Evolutionary conservation across 1,140 invertebrate genomes (phyloP).

Genomic region (Drosophila simulans): DNA sequence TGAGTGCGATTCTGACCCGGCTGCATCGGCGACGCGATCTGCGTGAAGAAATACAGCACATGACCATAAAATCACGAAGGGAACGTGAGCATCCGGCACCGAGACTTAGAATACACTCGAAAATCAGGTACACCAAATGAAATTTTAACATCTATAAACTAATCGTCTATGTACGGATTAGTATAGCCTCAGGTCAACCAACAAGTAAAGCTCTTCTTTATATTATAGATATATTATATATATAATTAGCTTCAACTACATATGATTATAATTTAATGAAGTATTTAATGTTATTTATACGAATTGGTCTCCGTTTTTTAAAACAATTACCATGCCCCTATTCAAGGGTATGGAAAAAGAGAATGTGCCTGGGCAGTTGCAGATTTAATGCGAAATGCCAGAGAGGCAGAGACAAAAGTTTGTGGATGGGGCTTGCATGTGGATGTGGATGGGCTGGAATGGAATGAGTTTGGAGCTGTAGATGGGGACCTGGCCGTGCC

Average conservation of each 20-base stretch:
- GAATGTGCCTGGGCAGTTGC: slow-evolving; percentile 52
- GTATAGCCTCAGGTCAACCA: too few species aligned
- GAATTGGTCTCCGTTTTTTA: not conserved
- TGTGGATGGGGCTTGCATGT: slow-evolving; percentile 7
- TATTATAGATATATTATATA: not conserved
- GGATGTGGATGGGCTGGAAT: slow-evolving; percentile 7
- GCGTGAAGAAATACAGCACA: slow-evolving; percentile 75
- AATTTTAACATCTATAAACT: not conserved
- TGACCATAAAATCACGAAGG: slow-evolving; percentile 68
- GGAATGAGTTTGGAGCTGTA: slow-evolving; percentile 11
- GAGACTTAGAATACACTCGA: slow-evolving; percentile 7
- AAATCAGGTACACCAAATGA: not conserved
- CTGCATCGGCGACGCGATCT: slow-evolving; percentile 67
- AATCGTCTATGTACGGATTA: too few species aligned
- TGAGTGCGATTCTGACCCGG: slow-evolving; percentile 38
- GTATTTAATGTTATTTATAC: not conserved
- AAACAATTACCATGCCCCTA: slow-evolving; percentile 14
- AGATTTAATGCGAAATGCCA: slow-evolving; percentile 62
- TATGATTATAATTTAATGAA: not conserved
- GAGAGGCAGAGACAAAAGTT: slow-evolving; percentile 18
- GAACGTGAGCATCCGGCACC: slow-evolving; percentile 28
- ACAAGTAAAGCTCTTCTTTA: too few species aligned
- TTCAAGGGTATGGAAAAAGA: slow-evolving; percentile 51
- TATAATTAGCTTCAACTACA: not conserved
- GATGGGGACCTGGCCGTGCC: slow-evolving; percentile 48